Evolutionary conservation across 2,113 vertebrate genomes (phyloP).

Genomic region (Chunga burmeisteri): DNA sequence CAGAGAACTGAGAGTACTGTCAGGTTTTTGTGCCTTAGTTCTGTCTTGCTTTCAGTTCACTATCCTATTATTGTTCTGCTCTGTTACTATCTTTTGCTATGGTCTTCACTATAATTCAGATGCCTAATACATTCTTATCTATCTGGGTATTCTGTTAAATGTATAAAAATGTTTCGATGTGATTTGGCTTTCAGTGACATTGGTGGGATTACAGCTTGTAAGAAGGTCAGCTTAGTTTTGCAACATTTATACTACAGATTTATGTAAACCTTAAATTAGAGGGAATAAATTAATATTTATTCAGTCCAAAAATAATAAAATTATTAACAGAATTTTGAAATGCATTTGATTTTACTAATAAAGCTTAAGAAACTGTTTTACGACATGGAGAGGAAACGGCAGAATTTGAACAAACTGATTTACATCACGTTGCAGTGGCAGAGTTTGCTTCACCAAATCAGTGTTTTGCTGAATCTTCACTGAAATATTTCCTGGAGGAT

Average conservation of each 20-base stretch:
- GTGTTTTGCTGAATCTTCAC: neutral
- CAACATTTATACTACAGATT: neutral
- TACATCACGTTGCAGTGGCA: neutral
- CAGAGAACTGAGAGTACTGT: accelerated
- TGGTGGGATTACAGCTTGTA: neutral
- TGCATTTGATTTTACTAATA: neutral
- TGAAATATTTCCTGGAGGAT: neutral
- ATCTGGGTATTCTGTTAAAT: neutral
- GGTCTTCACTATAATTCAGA: neutral
- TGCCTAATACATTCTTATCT: neutral
- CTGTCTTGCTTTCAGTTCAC: neutral
- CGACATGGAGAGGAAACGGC: accelerated
- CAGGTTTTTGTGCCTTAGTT: neutral
- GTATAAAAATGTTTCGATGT: neutral
- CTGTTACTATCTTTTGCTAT: neutral
- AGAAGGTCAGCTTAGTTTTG: neutral
- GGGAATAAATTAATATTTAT: neutral
- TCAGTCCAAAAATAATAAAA: neutral
- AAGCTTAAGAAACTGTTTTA: neutral
- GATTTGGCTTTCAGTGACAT: neutral
- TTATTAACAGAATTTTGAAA: neutral
- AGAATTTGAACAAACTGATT: neutral
- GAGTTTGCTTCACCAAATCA: neutral
- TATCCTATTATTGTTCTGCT: neutral
- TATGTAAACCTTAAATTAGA: neutral